A percentile compares a stretch with the other conserved stretches of the same genome.
Conservation (phyloP, 2,113 vertebrate genomes). For the Thunnus maccoyii region DNA sequence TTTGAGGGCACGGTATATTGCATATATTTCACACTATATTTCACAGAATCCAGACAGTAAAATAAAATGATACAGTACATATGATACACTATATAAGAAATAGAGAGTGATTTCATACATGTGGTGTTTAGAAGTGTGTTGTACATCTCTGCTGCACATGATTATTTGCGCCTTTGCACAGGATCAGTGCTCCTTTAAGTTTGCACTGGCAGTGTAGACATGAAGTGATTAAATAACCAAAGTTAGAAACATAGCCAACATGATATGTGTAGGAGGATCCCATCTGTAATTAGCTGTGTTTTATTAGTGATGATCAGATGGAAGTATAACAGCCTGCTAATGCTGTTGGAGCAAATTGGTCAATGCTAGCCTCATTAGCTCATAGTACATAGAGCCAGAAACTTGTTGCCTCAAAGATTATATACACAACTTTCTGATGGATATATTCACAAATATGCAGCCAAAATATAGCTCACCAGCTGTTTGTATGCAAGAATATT, state of each 20-base stretch:
- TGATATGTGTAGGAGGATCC: background rate
- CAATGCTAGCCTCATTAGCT: constrained; percentile 50
- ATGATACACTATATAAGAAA: no score
- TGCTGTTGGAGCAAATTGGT: constrained; percentile 42
- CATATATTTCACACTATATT: no score
- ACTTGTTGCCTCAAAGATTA: constrained; percentile 32
- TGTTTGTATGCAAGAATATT: background rate
- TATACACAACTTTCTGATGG: constrained; percentile 21
- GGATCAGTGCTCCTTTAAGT: background rate
- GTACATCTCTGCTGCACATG: background rate
- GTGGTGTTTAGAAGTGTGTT: no score
- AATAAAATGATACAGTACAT: no score
- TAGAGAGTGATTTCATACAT: background rate
- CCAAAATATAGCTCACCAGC: background rate
- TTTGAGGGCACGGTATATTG: no score
- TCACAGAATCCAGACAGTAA: no score
- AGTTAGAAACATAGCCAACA: background rate
- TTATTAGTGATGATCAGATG: constrained; percentile 51
- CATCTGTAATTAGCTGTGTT: constrained; percentile 45
- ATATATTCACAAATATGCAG: constrained; percentile 17
- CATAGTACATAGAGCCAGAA: constrained; percentile 45
- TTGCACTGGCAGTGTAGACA: background rate
- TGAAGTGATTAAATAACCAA: constrained; percentile 1
- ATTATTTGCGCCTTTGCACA: background rate
- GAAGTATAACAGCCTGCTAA: constrained; percentile 48